Evolutionary conservation across 2,888 invertebrate species (phyloP).

Genomic region (Leistus spinibarbis): DNA sequence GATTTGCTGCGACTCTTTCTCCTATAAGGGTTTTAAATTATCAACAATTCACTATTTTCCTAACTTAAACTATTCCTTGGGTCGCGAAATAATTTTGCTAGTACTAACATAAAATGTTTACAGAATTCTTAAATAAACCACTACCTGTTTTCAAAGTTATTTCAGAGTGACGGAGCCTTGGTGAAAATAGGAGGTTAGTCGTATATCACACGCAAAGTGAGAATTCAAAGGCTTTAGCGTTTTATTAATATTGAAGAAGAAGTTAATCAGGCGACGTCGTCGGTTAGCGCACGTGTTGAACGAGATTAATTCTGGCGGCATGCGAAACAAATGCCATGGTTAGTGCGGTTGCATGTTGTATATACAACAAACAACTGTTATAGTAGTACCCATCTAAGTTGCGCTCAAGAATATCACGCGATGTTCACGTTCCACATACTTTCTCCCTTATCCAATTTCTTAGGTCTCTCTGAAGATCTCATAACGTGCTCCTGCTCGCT

Average conservation of each 20-base stretch:
- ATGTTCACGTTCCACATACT: not conserved
- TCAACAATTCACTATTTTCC: too few species aligned
- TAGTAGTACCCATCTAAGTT: not conserved
- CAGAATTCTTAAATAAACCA: too few species aligned
- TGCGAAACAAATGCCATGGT: not conserved
- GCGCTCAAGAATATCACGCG: not conserved
- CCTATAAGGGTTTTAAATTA: too few species aligned
- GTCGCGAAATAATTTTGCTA: too few species aligned
- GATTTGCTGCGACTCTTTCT: not conserved
- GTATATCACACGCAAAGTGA: not conserved
- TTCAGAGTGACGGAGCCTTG: too few species aligned
- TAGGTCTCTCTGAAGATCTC: constrained; percentile 33
- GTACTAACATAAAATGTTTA: too few species aligned
- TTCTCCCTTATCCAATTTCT: constrained; percentile 25
- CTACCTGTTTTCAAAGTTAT: too few species aligned
- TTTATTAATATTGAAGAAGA: not conserved
- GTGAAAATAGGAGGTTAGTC: too few species aligned
- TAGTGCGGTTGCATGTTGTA: not conserved
- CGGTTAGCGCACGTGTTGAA: not conserved
- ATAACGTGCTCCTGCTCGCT: constrained; percentile 13
- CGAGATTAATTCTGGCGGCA: not conserved
- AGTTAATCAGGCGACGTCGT: not conserved
- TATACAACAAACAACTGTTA: not conserved
- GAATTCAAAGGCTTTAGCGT: too few species aligned
- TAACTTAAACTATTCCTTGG: too few species aligned